These are phyloP conservation scores for Formica selysi DNA, from an alignment of 1,140 invertebrate species.

Conservation along the genomic window DNA sequence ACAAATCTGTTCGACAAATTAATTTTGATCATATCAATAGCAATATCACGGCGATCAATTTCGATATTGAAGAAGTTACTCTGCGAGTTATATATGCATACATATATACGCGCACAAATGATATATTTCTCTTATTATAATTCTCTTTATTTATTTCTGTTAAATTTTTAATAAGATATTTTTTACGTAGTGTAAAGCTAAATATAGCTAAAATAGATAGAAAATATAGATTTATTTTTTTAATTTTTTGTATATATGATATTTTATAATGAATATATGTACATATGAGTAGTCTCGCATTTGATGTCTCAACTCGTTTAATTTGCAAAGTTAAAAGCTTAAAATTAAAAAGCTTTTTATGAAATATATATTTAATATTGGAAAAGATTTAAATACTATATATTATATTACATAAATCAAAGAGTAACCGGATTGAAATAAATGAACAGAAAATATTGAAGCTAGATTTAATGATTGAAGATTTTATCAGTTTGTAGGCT, in stretches of 20 bases:
- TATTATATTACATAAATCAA: neutral
- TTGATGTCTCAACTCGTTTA: neutral
- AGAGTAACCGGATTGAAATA: neutral
- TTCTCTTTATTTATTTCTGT: neutral
- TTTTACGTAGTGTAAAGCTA: neutral
- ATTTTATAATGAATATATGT: neutral
- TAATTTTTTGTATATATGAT: neutral
- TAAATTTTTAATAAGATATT: neutral
- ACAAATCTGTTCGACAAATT: conserved; percentile 34
- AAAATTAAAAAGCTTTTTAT: neutral
- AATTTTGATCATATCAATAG: conserved; percentile 44
- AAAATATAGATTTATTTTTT: neutral
- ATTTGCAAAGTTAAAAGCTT: neutral
- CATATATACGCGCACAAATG: neutral
- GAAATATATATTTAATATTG: neutral
- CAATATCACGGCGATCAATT: neutral
- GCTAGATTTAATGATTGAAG: neutral
- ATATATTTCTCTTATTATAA: neutral
- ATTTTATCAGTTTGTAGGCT: neutral
- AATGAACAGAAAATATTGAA: neutral
- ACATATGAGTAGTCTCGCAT: neutral
- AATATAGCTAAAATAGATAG: neutral
- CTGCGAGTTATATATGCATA: neutral
- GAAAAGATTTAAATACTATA: neutral
- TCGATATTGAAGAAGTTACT: conserved; percentile 20